Percentiles rank a stretch among this genome's conserved stretches.
These are phyloP conservation scores for Thysanoteuthis rhombus DNA, from an alignment of 2,888 invertebrate species.

Conservation along the genomic window DNA sequence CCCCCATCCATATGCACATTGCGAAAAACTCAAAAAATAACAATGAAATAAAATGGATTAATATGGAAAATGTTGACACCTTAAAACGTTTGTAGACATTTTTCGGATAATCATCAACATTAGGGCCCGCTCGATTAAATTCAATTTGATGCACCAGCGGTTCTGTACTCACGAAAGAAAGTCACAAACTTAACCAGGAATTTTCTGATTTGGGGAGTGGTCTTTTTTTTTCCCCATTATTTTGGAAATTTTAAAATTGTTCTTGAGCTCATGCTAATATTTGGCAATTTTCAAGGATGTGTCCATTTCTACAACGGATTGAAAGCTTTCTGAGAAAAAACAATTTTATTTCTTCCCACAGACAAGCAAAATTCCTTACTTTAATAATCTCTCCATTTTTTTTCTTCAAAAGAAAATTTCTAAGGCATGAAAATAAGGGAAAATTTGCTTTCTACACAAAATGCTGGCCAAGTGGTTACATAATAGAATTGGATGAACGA, in stretches of 20 bases:
- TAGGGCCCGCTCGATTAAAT: not conserved
- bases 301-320: not conserved
- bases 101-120: not conserved
- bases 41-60: not conserved
- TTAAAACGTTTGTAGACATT: slow-evolving; percentile 12
- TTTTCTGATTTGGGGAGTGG: not conserved
- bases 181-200: not conserved
- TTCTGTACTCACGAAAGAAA: not conserved
- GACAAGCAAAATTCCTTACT: not conserved
- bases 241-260: not conserved
- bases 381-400: not conserved
- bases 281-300: not conserved
- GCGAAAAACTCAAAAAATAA: not conserved
- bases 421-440: not conserved
- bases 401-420: not conserved
- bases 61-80: not conserved
- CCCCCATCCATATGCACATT: not conserved
- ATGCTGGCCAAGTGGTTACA: not conserved
- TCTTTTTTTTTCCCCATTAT: not conserved
- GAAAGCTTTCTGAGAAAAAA: not conserved
- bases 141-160: not conserved
- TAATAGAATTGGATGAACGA: not conserved
- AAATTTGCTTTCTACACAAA: not conserved
- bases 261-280: not conserved
- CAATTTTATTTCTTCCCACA: not conserved